Base-by-base conservation (phyloP, 2,797 vertebrate genomes). In the Threskiornis aethiopicus region DNA sequence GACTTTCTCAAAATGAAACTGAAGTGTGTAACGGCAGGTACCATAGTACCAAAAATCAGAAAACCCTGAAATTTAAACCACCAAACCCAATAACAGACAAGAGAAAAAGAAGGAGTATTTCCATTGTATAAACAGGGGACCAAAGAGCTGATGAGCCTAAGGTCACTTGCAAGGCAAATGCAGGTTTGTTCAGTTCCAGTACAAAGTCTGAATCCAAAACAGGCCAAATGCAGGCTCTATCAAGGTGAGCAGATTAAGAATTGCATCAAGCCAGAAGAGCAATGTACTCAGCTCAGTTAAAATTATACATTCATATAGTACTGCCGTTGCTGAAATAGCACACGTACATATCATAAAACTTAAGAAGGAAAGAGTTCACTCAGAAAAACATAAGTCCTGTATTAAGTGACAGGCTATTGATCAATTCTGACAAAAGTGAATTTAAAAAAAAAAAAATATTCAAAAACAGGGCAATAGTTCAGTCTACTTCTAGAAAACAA, bases 311-410 rank as follows among this genome's bases (percentile, higher is more conserved):
- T 73, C 17, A 16, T 5, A 37, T 6, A 39, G 59, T 5, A 7
- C 26, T 19, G 39, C 22, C 11, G 3, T 15, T 21, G 59, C 41
- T 16, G 31, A 51, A 67, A 61, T 0, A 70, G 15, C 33, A 10
- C 22, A 3, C 1, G 11, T 10, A 37, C 10, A 4, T 6, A 26
- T 5, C 49, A 37, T 11, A 64, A 26, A 16, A 37, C 57, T 37
- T 59, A 25, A 57, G 25, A 13, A 39, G 5, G 17, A 12, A 6
- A 26, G 1, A 47, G 54, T 2, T 35, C 29, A 47, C 47, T 35
- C 52, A 59, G 26, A 42, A 19, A 33, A n/a, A 29, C 18, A 0
- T 0, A 0, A 75, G 3, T 54, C 24, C 15, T 9, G 0, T 7
- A 8, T 24, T 22, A 9, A 18, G 13, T 3, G 26, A 29, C 7